Conservation (phyloP, 2,888 invertebrate genomes). For the Caenorhabditis sp. region DNA sequence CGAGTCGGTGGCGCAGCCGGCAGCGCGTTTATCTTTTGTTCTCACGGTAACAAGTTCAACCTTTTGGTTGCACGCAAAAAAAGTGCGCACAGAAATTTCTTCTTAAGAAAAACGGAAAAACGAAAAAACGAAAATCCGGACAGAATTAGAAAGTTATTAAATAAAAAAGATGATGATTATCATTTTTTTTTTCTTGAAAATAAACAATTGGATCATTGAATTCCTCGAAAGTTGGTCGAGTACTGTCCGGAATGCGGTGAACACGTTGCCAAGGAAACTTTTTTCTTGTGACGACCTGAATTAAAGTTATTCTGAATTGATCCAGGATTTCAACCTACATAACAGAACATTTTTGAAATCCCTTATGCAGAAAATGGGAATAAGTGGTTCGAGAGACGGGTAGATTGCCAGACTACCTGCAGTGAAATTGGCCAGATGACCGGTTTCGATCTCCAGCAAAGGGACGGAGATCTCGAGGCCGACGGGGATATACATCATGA, state of each 20-base stretch:
- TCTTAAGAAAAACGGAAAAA: no score
- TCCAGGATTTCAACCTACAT: conserved; percentile 13
- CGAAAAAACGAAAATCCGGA: no score
- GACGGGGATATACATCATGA: conserved; percentile 52
- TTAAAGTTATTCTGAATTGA: not conserved
- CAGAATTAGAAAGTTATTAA: no score
- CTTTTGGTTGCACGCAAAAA: no score
- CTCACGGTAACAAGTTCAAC: no score
- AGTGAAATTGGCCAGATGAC: conserved; percentile 39
- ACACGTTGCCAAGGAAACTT: conserved; percentile 8
- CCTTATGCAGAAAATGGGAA: conserved; percentile 45
- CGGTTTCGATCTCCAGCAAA: conserved; percentile 29
- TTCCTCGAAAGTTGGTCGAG: conserved; percentile 6
- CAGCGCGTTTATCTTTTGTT: no score
- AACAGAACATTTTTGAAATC: conserved; percentile 41
- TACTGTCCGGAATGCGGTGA: conserved; percentile 1
- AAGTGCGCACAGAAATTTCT: no score
- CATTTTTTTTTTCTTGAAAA: no score
- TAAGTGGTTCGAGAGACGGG: conserved; percentile 44
- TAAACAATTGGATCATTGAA: no score
- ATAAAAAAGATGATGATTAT: no score
- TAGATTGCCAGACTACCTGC: conserved; percentile 30
- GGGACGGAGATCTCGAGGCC: conserved; percentile 34
- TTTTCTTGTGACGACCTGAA: conserved; percentile 3
- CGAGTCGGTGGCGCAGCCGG: no score